Percentiles rank a stretch among this genome's conserved stretches.
Conservation (phyloP, 2,797 vertebrate species). For the Pagetopsis macropterus region DNA sequence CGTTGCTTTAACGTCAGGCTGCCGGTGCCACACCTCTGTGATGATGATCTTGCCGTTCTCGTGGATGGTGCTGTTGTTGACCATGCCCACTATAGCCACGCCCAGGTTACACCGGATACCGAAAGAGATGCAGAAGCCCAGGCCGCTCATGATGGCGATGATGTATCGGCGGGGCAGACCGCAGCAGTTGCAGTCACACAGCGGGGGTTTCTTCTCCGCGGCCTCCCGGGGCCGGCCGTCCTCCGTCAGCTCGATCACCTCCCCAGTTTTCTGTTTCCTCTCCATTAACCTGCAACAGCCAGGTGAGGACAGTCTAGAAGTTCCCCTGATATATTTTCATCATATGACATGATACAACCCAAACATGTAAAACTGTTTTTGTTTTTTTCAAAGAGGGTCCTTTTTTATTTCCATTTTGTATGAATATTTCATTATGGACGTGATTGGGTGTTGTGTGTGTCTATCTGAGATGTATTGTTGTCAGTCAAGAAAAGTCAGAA, state of each 20-base stretch:
- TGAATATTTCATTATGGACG: neutral
- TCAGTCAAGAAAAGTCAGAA: neutral
- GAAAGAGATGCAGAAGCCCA: slow-evolving; percentile 99
- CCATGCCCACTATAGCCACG: slow-evolving; percentile 99
- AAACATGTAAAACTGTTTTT: neutral
- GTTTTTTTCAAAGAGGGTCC: neutral
- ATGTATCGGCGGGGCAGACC: slow-evolving; percentile 96
- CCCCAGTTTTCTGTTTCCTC: slow-evolving; percentile 89
- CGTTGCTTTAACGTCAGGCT: slow-evolving; percentile 22
- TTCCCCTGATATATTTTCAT: neutral
- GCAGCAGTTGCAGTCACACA: slow-evolving; percentile 95
- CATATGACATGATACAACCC: neutral
- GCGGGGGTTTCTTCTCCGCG: slow-evolving; percentile 88
- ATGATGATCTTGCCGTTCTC: slow-evolving; percentile 94
- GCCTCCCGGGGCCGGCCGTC: slow-evolving; percentile 91
- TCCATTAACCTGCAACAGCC: slow-evolving; percentile 88
- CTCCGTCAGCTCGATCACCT: slow-evolving; percentile 96
- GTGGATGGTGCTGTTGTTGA: slow-evolving; percentile 98
- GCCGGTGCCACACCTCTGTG: slow-evolving; percentile 89
- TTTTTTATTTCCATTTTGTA: neutral
- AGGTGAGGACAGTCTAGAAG: slow-evolving; percentile 25
- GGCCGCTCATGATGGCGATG: slow-evolving; percentile 98
- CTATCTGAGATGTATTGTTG: neutral
- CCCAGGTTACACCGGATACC: slow-evolving; percentile 98
- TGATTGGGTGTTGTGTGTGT: neutral